phyloP scores from a whole-genome alignment of 2,888 invertebrate species.

The Lepidocyrtinus sp. region DNA sequence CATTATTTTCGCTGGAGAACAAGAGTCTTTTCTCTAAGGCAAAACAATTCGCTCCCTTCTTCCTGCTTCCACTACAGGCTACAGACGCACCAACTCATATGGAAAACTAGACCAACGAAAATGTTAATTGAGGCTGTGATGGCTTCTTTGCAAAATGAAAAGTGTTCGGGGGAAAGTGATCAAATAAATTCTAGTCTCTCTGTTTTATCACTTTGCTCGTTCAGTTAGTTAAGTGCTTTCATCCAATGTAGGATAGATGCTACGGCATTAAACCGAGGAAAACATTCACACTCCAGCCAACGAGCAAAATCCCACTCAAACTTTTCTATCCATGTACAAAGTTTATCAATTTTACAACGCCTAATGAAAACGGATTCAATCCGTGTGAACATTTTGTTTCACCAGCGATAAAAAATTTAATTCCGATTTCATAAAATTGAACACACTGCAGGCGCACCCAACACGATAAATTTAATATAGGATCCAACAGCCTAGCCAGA shows the following conservation, averaged over 20 bases:
- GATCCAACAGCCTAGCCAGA: too few species aligned
- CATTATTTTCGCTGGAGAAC: slow-evolving; percentile 5
- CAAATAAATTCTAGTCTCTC: slow-evolving; percentile 1
- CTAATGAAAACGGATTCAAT: too few species aligned
- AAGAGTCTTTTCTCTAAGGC: background rate
- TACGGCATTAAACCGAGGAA: too few species aligned
- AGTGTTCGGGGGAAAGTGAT: background rate
- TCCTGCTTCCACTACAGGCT: background rate
- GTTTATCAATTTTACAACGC: too few species aligned
- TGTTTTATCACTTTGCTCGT: background rate
- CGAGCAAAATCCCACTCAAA: background rate
- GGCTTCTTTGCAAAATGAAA: background rate
- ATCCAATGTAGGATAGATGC: background rate
- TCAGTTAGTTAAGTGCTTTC: slow-evolving; percentile 1
- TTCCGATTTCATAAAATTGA: too few species aligned
- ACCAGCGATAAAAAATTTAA: too few species aligned
- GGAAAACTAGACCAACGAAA: background rate
- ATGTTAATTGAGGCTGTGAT: slow-evolving; percentile 1
- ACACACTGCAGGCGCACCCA: too few species aligned
- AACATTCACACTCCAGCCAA: too few species aligned
- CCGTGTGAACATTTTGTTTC: too few species aligned
- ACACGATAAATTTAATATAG: too few species aligned
- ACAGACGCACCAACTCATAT: slow-evolving; percentile 7
- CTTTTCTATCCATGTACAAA: background rate
- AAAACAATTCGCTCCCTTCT: background rate